Percentiles rank a stretch among this genome's conserved stretches.
Conservation (phyloP, 2,113 vertebrate genomes). For the Notarius lentiginosus region DNA sequence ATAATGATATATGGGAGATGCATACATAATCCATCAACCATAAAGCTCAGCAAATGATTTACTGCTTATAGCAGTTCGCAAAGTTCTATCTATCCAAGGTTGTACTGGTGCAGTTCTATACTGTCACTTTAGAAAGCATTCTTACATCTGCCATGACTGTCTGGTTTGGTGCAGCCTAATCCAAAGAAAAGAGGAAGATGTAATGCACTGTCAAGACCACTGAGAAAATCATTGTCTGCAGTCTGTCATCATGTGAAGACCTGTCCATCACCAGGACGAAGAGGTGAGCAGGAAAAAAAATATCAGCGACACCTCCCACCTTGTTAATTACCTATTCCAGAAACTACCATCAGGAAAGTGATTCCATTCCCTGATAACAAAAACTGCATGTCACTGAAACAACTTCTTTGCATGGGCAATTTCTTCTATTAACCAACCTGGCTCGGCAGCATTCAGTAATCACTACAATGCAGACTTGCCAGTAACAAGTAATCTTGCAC, state of each 20-base stretch:
- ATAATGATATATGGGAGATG: neutral
- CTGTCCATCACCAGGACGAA: neutral
- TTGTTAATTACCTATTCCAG: neutral
- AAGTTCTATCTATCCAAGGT: neutral
- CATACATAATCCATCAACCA: neutral
- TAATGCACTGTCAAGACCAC: neutral
- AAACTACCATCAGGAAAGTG: neutral
- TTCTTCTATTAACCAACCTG: neutral
- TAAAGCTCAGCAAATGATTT: neutral
- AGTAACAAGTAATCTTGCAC: neutral
- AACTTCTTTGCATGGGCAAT: neutral
- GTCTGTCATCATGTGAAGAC: neutral
- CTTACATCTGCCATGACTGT: neutral
- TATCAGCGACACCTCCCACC: neutral
- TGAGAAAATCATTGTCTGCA: neutral
- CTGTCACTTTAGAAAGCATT: neutral
- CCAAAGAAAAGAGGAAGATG: neutral
- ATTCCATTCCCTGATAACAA: neutral
- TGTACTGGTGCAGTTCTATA: neutral
- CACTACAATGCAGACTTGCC: neutral
- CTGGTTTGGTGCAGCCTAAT: neutral
- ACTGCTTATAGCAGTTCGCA: neutral
- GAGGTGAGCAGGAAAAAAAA: neutral
- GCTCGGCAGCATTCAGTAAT: neutral
- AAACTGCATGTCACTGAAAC: neutral